A percentile compares a stretch with the other conserved stretches of the same genome.
Evolutionary conservation across 2,113 vertebrate genomes (phyloP).

Genomic region (Ardeotis arabs): DNA sequence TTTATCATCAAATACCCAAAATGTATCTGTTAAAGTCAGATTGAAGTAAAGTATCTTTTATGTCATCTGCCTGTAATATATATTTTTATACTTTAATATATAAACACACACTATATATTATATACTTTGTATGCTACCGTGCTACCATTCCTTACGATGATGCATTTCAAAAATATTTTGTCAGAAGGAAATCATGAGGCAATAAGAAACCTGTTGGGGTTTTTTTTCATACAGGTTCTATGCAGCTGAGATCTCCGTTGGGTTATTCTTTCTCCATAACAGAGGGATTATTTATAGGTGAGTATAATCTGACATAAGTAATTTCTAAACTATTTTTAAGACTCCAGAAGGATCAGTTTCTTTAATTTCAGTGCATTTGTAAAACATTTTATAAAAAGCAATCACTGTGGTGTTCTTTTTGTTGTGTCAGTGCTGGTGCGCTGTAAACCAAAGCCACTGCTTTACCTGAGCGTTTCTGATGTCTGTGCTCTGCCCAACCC

Average conservation of each 20-base stretch:
- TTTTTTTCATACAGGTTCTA: conserved; percentile 77
- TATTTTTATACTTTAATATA: neutral
- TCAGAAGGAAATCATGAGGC: neutral
- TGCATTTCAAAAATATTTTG: neutral
- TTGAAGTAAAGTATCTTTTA: neutral
- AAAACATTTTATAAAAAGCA: neutral
- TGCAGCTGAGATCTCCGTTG: conserved; percentile 83
- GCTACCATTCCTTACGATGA: neutral
- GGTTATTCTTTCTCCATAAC: conserved; percentile 83
- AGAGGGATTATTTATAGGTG: conserved; percentile 93
- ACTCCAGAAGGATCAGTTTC: accelerated
- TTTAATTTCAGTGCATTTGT: neutral
- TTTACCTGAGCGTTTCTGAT: neutral
- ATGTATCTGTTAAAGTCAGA: neutral
- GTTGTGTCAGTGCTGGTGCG: neutral
- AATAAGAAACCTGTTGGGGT: neutral
- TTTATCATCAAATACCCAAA: neutral
- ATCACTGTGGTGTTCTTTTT: neutral
- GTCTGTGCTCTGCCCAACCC: neutral
- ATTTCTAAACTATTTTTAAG: neutral
- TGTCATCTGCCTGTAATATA: neutral
- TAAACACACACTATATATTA: neutral
- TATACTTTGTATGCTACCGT: neutral
- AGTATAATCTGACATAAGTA: conserved; percentile 15
- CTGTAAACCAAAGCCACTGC: neutral